Base-by-base conservation (phyloP, 2,888 invertebrate species). In the Embidobia sp. region DNA sequence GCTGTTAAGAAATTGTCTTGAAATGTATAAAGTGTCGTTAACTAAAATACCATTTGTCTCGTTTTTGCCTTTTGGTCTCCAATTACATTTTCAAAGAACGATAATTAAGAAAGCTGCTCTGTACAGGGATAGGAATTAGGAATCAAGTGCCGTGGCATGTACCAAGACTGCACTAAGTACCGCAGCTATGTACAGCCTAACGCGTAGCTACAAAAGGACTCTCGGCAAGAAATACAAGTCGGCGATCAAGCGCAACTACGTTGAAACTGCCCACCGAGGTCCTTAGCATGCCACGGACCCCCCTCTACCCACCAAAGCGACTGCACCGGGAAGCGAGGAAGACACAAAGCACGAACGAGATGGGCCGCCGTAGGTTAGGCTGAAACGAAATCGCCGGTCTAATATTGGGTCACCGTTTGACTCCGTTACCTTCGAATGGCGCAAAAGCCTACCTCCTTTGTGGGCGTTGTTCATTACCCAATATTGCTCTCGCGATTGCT, bases 141-240 rank as follows among this genome's bases (percentile, higher is more conserved):
- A 89, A 83, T 85, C 84, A 85, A 85, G 88, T 86, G 79, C 89
- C 89, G 89, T 89, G 89, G 89, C 88, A 88, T 89, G 87, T 85
- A 87, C 87, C 46, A 88, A 88, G 82, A 83, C 86, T 80, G 85
- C 89, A 78, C 80, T 88, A 75, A 85, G 84, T 79, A 86, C 85
- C 78, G 88, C 86, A 69, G 88, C 89, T 59, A 87, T 86, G 78
- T 87, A 88, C 83, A 89, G 88, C 81, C 85, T 89, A 69, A 88
- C 88, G 37, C 87, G 87, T 63, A 89, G 88, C 82, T 89, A 89
- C 84, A 87, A 85, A 77, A 85, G 89, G 81, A 86, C 86, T 72
- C 83, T 88, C 63, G 80, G 82, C 63, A 88, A 82, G 75, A 87
- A 84, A 72, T 79, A 78, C 27, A 74, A 63, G 53, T 46, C 82